These are phyloP conservation scores for Tromatobia lineatoria DNA, from an alignment of 2,888 invertebrate species.

Conservation along the genomic window DNA sequence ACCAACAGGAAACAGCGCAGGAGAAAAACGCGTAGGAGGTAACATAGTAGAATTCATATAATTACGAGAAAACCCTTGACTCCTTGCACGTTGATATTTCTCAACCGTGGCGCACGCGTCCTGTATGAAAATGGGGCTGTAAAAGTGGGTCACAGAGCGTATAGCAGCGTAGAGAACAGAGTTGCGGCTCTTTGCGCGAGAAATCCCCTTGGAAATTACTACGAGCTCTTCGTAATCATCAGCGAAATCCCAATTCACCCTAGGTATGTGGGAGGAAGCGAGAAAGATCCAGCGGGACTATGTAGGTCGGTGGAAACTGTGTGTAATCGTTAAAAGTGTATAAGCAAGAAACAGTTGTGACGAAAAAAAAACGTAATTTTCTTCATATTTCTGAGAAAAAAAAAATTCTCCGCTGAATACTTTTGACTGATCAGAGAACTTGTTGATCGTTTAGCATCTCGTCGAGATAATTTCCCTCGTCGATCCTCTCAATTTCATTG, in stretches of 20 bases:
- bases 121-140: constrained; percentile 2
- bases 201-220: constrained; percentile 67
- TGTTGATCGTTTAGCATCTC: constrained; percentile 38
- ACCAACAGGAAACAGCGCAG: constrained; percentile 14
- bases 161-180: constrained; percentile 27
- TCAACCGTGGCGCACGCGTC: constrained; percentile 38
- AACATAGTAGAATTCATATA: constrained; percentile 29
- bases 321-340: constrained; percentile 33
- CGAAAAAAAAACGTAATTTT: neutral
- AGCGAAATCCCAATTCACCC: constrained; percentile 63
- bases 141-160: constrained; percentile 58
- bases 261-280: constrained; percentile 19
- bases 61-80: constrained; percentile 58
- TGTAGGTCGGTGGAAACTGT: constrained; percentile 53
- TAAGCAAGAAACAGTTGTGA: constrained; percentile 16
- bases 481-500: constrained; percentile 23
- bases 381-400: neutral
- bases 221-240: constrained; percentile 64
- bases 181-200: constrained; percentile 52
- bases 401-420: neutral
- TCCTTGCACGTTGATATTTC: constrained; percentile 48
- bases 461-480: constrained; percentile 46
- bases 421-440: constrained; percentile 12
- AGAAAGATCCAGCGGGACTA: constrained; percentile 24
- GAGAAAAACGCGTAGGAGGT: constrained; percentile 1